Evolutionary conservation across 2,113 vertebrate species (phyloP).

Genomic region (Sander vitreus): DNA sequence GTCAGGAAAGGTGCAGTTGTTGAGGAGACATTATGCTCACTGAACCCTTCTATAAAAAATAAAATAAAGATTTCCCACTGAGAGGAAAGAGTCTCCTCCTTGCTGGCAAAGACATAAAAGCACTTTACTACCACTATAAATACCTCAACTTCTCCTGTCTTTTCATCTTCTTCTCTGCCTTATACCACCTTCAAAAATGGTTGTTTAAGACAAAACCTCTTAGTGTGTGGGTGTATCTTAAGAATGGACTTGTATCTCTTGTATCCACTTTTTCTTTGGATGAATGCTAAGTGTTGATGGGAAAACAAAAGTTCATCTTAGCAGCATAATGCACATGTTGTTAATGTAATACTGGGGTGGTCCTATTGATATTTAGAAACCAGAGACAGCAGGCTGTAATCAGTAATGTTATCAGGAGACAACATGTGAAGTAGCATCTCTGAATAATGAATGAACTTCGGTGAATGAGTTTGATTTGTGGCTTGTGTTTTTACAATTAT

Average conservation of each 20-base stretch:
- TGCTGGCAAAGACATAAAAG: slow-evolving; percentile 60
- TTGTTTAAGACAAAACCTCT: slow-evolving; percentile 4
- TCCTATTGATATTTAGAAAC: slow-evolving; percentile 41
- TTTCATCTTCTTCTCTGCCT: slow-evolving; percentile 36
- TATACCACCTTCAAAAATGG: slow-evolving; percentile 4
- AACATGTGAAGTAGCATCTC: slow-evolving; percentile 20
- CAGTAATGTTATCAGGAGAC: slow-evolving; percentile 51
- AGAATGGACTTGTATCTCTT: neutral
- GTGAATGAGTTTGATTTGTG: slow-evolving; percentile 46
- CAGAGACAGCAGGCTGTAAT: slow-evolving; percentile 44
- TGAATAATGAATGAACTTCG: slow-evolving; percentile 62
- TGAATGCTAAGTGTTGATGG: slow-evolving; percentile 5
- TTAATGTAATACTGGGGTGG: slow-evolving; percentile 14
- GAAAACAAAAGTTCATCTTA: neutral
- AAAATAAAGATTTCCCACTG: slow-evolving; percentile 70
- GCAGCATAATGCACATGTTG: slow-evolving; percentile 21
- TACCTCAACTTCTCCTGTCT: slow-evolving; percentile 40
- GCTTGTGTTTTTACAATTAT: slow-evolving; percentile 27
- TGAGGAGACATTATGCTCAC: slow-evolving; percentile 63
- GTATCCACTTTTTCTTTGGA: neutral
- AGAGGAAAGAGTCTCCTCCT: slow-evolving; percentile 53
- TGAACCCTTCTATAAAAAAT: slow-evolving; percentile 64
- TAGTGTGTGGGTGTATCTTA: slow-evolving; percentile 1
- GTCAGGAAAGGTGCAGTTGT: slow-evolving; percentile 63
- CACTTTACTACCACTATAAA: slow-evolving; percentile 69